phyloP scores from a whole-genome alignment of 1,140 invertebrate genomes.

The Metopolophium dirhodum region DNA sequence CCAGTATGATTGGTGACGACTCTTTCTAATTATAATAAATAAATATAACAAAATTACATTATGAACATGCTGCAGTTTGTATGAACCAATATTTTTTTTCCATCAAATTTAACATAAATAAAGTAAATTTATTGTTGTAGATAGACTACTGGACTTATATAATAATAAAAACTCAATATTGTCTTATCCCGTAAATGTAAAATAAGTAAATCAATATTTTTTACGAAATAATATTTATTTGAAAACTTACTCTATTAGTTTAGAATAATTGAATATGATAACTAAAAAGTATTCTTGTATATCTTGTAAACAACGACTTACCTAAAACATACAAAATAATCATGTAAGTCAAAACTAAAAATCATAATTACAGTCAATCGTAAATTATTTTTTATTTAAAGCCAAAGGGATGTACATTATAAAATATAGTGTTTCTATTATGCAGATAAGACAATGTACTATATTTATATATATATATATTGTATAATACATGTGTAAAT shows the following conservation, averaged over 20 bases:
- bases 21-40: neutral
- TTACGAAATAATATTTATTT: neutral
- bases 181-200: neutral
- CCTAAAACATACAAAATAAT: constrained; percentile 1
- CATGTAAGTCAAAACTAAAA: neutral
- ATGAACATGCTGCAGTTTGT: neutral
- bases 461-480: no score
- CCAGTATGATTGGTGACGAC: neutral
- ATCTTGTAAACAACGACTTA: neutral
- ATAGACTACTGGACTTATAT: neutral
- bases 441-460: neutral
- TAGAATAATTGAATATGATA: neutral
- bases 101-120: neutral
- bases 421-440: neutral
- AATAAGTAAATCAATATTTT: neutral
- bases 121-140: neutral
- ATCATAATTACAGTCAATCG: neutral
- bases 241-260: neutral
- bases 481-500: neutral
- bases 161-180: neutral
- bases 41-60: neutral
- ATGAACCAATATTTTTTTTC: neutral
- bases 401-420: neutral
- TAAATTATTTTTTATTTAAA: neutral
- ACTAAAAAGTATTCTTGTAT: neutral